A percentile compares a stretch with the other conserved stretches of the same genome.
phyloP scores from a whole-genome alignment of 2,888 invertebrate species.

The Ephialtes manifestator region DNA sequence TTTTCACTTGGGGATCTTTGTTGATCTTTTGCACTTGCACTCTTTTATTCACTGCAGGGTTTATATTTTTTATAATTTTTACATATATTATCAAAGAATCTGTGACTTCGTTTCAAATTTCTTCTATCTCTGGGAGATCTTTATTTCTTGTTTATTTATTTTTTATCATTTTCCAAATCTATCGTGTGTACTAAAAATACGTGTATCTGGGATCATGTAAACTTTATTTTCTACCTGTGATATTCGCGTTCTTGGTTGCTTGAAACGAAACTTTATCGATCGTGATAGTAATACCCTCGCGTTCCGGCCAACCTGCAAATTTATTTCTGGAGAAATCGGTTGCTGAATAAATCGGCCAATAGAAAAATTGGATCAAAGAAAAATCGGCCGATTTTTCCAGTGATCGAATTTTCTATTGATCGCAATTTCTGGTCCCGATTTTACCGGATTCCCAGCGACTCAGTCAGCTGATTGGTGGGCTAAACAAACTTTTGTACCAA shows the following conservation, averaged over 20 bases:
- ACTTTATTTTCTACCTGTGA: slow-evolving; percentile 28
- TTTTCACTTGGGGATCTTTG: slow-evolving; percentile 53
- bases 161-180: slow-evolving; percentile 33
- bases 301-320: not conserved
- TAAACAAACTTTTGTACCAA: too few relatives aligned
- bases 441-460: too few relatives aligned
- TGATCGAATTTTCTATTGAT: too few relatives aligned
- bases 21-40: slow-evolving; percentile 67
- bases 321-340: too few relatives aligned
- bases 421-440: too few relatives aligned
- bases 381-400: too few relatives aligned
- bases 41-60: slow-evolving; percentile 59
- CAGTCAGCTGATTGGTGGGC: too few relatives aligned
- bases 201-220: slow-evolving; percentile 30
- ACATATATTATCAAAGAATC: not conserved
- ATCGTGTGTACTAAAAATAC: slow-evolving; percentile 48
- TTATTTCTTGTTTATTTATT: slow-evolving; percentile 18
- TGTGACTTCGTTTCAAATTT: slow-evolving; percentile 28
- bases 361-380: too few relatives aligned
- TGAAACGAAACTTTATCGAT: slow-evolving; percentile 28
- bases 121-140: slow-evolving; percentile 46
- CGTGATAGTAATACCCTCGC: not conserved
- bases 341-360: too few relatives aligned
- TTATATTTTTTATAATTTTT: slow-evolving; percentile 44
- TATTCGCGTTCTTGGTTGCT: slow-evolving; percentile 9